These are phyloP conservation scores for Smutsia gigantea DNA, from an alignment of 2,797 vertebrate species.

Conservation along the genomic window DNA sequence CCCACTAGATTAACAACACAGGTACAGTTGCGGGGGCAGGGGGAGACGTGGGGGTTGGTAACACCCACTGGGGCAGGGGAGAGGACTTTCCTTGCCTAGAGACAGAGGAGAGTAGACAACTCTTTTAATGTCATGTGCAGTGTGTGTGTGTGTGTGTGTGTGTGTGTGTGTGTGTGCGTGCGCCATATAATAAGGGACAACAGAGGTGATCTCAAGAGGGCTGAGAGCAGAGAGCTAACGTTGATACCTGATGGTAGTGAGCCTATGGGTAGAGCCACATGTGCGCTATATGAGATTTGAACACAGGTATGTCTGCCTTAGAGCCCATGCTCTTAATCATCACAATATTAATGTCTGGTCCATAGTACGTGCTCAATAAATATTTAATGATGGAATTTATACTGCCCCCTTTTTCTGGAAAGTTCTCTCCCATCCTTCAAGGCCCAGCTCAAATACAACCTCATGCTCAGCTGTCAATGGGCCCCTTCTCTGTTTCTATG, in stretches of 20 bases:
- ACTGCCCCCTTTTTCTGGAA: conserved; percentile 2
- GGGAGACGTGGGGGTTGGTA: not conserved
- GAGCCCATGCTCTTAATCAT: conserved; percentile 12
- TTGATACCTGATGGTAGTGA: not conserved
- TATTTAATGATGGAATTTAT: conserved; percentile 1
- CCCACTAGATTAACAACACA: not conserved
- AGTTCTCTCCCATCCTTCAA: conserved; percentile 16
- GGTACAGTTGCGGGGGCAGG: not conserved
- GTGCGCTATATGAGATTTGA: not conserved
- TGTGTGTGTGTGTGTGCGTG: not conserved
- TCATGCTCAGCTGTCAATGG: not conserved
- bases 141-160: not conserved
- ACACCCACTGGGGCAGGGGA: not conserved
- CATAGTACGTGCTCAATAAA: conserved; percentile 39
- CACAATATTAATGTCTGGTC: not conserved
- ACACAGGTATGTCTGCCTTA: not conserved
- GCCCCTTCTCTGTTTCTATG: not conserved
- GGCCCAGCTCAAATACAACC: not conserved
- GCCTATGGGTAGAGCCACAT: not conserved
- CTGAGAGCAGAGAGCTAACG: not conserved
- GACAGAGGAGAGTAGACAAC: not conserved
- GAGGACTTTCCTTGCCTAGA: not conserved
- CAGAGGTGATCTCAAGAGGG: not conserved
- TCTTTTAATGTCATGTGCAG: not conserved
- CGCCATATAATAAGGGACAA: not conserved